phyloP scores from a whole-genome alignment of 2,113 vertebrate species.

The Scomber colias region DNA sequence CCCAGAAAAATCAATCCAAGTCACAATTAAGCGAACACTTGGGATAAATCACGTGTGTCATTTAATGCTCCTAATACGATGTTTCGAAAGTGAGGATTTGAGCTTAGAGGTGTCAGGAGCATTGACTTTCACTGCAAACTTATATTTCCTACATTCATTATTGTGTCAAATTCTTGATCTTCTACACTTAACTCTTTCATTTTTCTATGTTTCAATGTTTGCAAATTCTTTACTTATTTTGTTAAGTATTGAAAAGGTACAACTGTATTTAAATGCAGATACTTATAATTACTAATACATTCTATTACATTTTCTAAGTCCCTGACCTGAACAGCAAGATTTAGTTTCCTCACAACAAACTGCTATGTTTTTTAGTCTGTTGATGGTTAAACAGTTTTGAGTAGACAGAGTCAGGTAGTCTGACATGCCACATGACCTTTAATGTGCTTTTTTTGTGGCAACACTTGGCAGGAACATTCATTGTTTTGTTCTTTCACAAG shows the following conservation, averaged over 20 bases:
- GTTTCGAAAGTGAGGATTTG: not conserved
- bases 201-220: not conserved
- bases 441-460: slow-evolving; percentile 19
- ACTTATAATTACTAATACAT: not conserved
- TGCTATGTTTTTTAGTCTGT: not conserved
- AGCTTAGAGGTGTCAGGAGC: not conserved
- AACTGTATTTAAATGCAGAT: not conserved
- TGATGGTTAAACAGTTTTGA: slow-evolving; percentile 22
- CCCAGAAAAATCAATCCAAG: slow-evolving; percentile 5
- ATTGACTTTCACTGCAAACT: not conserved
- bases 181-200: no score
- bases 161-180: no score
- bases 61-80: not conserved
- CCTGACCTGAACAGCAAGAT: not conserved
- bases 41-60: not conserved
- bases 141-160: not conserved
- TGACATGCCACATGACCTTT: slow-evolving; percentile 5
- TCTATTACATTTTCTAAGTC: not conserved
- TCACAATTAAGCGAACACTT: not conserved
- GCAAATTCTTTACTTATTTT: not conserved
- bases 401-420: slow-evolving; percentile 1
- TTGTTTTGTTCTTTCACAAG: slow-evolving; percentile 4
- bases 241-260: not conserved
- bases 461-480: slow-evolving; percentile 22
- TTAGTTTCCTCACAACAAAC: not conserved